Evolutionary conservation across 1,140 invertebrate species (phyloP).

Genomic region (Bilobella aurantiaca): DNA sequence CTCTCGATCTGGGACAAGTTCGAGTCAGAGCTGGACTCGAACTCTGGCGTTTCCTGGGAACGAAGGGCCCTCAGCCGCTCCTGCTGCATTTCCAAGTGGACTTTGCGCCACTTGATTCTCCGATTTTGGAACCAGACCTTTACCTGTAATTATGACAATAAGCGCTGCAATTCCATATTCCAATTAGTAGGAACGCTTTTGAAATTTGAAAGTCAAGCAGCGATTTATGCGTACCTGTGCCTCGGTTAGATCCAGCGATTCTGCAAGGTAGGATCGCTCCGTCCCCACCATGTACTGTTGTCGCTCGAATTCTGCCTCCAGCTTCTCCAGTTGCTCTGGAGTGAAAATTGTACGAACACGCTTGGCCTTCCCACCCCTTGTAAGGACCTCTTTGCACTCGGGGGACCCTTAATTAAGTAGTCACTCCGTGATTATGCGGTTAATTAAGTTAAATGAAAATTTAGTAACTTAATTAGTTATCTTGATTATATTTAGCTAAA

Average conservation of each 20-base stretch:
- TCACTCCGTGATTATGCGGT: neutral
- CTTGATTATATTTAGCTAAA: neutral
- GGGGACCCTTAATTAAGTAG: neutral
- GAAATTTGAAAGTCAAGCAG: too few species aligned
- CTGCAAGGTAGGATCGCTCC: constrained; percentile 76
- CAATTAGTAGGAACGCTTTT: neutral
- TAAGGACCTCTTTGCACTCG: neutral
- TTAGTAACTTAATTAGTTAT: too few species aligned
- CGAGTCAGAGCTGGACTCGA: neutral
- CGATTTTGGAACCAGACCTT: constrained; percentile 98
- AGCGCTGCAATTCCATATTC: neutral
- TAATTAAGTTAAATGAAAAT: neutral
- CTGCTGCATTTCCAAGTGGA: constrained; percentile 81
- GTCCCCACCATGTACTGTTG: constrained; percentile 95
- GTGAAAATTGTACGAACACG: constrained; percentile 89
- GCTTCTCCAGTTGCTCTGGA: constrained; percentile 75
- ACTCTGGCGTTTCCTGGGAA: constrained; percentile 42
- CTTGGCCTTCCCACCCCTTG: constrained; percentile 34
- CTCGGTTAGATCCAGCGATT: constrained; percentile 76
- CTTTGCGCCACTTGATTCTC: constrained; percentile 90
- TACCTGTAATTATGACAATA: constrained; percentile 49
- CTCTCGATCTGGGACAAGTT: too few species aligned
- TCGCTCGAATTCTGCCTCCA: constrained; percentile 82
- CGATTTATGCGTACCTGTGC: constrained; percentile 72
- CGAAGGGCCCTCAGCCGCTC: constrained; percentile 65